Evolutionary conservation across 2,888 invertebrate species (phyloP).

Genomic region (Amblyteles armatorius): DNA sequence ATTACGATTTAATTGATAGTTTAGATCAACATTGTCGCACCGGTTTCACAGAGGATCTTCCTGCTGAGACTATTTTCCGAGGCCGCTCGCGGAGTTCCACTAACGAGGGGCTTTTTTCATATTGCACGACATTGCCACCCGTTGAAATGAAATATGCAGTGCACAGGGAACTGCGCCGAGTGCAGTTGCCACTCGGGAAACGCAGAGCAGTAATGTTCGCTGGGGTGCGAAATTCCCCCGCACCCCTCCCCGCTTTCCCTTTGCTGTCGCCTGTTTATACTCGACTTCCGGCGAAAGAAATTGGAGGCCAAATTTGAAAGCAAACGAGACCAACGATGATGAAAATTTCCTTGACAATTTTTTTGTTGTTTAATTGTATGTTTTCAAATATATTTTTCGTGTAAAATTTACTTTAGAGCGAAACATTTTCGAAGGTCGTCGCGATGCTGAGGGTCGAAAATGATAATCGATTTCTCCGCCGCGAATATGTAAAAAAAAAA

Average conservation of each 20-base stretch:
- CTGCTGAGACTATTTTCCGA: background rate
- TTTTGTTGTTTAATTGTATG: background rate
- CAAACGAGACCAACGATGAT: background rate
- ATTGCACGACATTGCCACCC: constrained; percentile 1
- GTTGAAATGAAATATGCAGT: background rate
- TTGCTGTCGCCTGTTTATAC: background rate
- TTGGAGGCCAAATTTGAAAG: constrained; percentile 7
- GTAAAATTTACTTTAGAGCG: background rate
- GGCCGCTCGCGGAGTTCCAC: background rate
- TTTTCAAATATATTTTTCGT: background rate
- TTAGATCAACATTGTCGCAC: background rate
- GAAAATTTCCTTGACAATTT: background rate
- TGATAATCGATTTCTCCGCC: background rate
- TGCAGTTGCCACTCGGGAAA: constrained; percentile 16
- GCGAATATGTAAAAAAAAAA: background rate
- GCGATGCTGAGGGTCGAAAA: background rate
- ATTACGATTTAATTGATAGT: background rate
- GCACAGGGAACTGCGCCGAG: constrained; percentile 3
- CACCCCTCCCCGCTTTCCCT: background rate
- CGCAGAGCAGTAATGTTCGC: constrained; percentile 13
- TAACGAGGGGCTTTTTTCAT: constrained; percentile 8
- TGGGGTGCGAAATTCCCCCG: constrained; percentile 26
- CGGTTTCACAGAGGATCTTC: background rate
- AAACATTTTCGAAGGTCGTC: background rate
- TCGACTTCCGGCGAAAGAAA: constrained; percentile 7